A percentile compares a stretch with the other conserved stretches of the same genome.
phyloP scores from a whole-genome alignment of 2,888 invertebrate genomes.

The Graphium colonna region DNA sequence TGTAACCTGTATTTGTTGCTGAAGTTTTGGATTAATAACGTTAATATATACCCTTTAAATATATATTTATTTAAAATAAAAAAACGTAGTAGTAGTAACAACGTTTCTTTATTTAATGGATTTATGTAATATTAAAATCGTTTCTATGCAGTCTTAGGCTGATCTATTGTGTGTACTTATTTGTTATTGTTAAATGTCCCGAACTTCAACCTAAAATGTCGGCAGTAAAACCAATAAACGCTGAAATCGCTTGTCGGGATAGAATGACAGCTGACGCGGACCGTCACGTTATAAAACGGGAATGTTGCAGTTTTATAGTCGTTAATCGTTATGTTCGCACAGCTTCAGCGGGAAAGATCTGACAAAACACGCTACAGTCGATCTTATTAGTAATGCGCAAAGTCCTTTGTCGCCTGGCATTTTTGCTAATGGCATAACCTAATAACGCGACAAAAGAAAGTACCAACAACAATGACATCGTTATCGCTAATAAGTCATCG shows the following conservation, averaged over 20 bases:
- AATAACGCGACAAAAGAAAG: slow-evolving; percentile 43
- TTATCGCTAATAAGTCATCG: slow-evolving; percentile 66
- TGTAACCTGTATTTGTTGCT: too few relatives aligned
- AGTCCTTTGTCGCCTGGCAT: slow-evolving; percentile 26
- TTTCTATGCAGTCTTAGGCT: too few relatives aligned
- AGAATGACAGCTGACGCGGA: neutral
- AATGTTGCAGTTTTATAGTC: slow-evolving; percentile 21
- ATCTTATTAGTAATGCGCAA: slow-evolving; percentile 19
- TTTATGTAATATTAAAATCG: too few relatives aligned
- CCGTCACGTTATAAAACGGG: slow-evolving; percentile 11
- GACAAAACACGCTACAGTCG: neutral
- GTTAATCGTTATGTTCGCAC: slow-evolving; percentile 20
- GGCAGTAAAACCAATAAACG: too few relatives aligned
- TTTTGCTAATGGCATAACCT: slow-evolving; percentile 28
- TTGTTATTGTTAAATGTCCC: too few relatives aligned
- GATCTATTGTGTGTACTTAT: too few relatives aligned
- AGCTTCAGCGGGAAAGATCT: slow-evolving; percentile 5
- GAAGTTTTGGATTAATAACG: too few relatives aligned
- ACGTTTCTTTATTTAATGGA: too few relatives aligned
- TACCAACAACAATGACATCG: slow-evolving; percentile 52
- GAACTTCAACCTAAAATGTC: too few relatives aligned
- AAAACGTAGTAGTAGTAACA: too few relatives aligned
- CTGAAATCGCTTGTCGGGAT: neutral
- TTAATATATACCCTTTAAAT: too few relatives aligned
- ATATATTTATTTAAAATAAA: too few relatives aligned